Conservation (phyloP, 2,113 vertebrate species). For the Paramisgurnus dabryanus region DNA sequence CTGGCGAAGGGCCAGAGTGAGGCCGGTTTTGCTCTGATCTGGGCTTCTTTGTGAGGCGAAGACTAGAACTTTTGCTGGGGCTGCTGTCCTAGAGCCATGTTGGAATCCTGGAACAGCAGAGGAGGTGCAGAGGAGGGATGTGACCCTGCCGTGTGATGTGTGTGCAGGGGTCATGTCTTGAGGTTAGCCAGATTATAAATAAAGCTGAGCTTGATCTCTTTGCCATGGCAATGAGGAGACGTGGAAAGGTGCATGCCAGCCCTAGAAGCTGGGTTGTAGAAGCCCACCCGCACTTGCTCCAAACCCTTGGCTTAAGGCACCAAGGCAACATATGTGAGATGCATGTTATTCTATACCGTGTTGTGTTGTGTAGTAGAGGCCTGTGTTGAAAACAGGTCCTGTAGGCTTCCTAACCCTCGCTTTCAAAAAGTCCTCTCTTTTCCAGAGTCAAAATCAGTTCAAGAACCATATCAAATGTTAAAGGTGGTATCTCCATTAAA, state of each 20-base stretch:
- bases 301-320: constrained; percentile 69
- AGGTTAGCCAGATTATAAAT: constrained; percentile 79
- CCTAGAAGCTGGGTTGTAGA: constrained; percentile 67
- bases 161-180: constrained; percentile 68
- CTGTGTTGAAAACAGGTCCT: not conserved
- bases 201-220: constrained; percentile 70
- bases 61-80: constrained; percentile 68
- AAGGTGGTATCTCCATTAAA: constrained; percentile 25
- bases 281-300: constrained; percentile 61
- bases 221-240: constrained; percentile 63
- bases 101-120: constrained; percentile 72
- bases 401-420: constrained; percentile 18
- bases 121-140: constrained; percentile 70
- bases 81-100: constrained; percentile 78
- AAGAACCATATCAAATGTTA: constrained; percentile 12
- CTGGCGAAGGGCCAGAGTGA: constrained; percentile 63
- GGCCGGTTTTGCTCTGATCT: constrained; percentile 74
- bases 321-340: constrained; percentile 55
- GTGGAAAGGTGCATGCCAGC: constrained; percentile 70
- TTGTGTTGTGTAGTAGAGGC: not conserved
- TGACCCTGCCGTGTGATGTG: constrained; percentile 74
- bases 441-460: not conserved
- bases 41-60: constrained; percentile 73
- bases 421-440: not conserved
- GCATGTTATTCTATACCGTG: constrained; percentile 34